These are phyloP conservation scores for Lepus oiostolus DNA, from an alignment of 2,797 vertebrate genomes.

Conservation along the genomic window DNA sequence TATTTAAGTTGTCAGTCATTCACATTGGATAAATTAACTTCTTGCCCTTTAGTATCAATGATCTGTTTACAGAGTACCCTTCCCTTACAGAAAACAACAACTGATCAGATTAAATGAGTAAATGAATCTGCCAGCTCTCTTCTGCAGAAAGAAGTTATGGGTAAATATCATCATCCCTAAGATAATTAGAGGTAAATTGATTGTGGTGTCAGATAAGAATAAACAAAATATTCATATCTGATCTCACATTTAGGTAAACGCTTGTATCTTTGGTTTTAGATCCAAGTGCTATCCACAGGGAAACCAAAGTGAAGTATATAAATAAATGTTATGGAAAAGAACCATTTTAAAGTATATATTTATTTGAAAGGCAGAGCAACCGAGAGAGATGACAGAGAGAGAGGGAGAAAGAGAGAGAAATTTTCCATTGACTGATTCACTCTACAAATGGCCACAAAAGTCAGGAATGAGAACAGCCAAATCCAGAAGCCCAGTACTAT, in stretches of 20 bases:
- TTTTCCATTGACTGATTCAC: too few species aligned
- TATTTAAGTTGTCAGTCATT: neutral
- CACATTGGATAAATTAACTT: neutral
- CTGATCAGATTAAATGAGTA: conserved; percentile 47
- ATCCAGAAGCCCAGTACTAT: too few species aligned
- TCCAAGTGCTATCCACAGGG: neutral
- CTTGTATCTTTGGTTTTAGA: conserved; percentile 39
- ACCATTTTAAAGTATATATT: neutral
- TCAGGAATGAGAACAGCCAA: too few species aligned
- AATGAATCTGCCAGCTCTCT: neutral
- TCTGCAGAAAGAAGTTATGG: conserved; percentile 34
- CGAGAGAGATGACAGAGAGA: too few species aligned
- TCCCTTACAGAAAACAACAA: conserved; percentile 21
- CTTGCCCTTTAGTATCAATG: neutral
- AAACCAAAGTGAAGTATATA: neutral
- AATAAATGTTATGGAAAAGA: neutral
- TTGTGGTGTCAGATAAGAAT: conserved; percentile 8
- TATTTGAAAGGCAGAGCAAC: too few species aligned
- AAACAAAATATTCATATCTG: conserved; percentile 7
- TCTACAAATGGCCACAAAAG: too few species aligned
- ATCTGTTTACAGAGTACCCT: neutral
- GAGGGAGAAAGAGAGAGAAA: too few species aligned
- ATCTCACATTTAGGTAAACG: neutral
- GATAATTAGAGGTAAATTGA: conserved; percentile 63
- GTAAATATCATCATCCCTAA: conserved; percentile 25